A percentile compares a stretch with the other conserved stretches of the same genome.
These are phyloP conservation scores for Hirtodrosophila histrioides DNA, from an alignment of 2,888 invertebrate genomes.

Conservation along the genomic window DNA sequence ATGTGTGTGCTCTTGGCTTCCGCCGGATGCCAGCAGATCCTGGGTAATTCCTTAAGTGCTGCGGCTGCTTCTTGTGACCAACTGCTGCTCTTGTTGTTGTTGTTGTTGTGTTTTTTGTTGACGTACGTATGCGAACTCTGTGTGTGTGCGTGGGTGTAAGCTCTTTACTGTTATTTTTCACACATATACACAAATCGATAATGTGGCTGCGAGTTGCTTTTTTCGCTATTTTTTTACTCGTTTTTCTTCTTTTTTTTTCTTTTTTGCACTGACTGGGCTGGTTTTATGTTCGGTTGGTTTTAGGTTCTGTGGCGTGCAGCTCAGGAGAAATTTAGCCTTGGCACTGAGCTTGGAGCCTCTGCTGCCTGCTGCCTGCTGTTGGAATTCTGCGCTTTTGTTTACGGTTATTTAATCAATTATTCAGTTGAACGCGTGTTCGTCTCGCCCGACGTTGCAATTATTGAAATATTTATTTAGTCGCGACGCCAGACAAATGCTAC, in stretches of 20 bases:
- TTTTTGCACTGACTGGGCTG: slow-evolving; percentile 12
- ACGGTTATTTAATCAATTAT: slow-evolving; percentile 74
- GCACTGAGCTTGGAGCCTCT: slow-evolving; percentile 39
- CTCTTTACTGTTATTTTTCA: slow-evolving; percentile 72
- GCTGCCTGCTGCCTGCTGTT: slow-evolving; percentile 47
- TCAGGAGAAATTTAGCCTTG: slow-evolving; percentile 59
- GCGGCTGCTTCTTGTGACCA: slow-evolving; percentile 36
- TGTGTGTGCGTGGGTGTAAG: slow-evolving; percentile 32
- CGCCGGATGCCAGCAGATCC: slow-evolving; percentile 43
- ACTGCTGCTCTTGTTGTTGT: slow-evolving; percentile 28
- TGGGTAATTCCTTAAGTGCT: slow-evolving; percentile 54
- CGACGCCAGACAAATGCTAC: slow-evolving; percentile 14
- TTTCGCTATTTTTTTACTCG: slow-evolving; percentile 31
- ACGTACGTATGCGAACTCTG: slow-evolving; percentile 49
- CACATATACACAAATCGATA: slow-evolving; percentile 80
- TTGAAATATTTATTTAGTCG: slow-evolving; percentile 51
- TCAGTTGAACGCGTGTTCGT: slow-evolving; percentile 49
- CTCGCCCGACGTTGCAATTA: slow-evolving; percentile 36
- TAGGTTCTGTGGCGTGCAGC: slow-evolving; percentile 19
- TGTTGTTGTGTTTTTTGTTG: slow-evolving; percentile 46
- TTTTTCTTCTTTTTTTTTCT: not conserved
- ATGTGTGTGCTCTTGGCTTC: slow-evolving; percentile 14
- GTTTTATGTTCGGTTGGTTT: slow-evolving; percentile 10
- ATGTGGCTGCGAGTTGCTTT: slow-evolving; percentile 46
- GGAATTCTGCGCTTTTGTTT: slow-evolving; percentile 48